Percentiles rank a stretch among this genome's conserved stretches.
phyloP scores from a whole-genome alignment of 2,113 vertebrate species.

The Apodemus speciosus region DNA sequence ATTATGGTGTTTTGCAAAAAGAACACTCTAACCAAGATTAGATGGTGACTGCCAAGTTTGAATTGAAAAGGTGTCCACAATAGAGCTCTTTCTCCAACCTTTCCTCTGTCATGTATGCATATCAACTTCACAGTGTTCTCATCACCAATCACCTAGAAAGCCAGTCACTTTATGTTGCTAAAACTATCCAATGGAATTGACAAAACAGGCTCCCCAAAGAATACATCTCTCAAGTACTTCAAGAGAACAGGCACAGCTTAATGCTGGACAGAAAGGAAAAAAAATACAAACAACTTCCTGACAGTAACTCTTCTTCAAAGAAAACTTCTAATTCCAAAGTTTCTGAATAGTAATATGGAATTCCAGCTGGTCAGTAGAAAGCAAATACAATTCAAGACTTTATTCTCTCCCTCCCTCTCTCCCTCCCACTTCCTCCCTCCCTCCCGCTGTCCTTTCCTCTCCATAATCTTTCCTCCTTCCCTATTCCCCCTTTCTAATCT shows the following conservation, averaged over 20 bases:
- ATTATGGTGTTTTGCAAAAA: constrained; percentile 18
- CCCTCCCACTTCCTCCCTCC: neutral
- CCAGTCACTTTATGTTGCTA: constrained; percentile 39
- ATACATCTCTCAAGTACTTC: constrained; percentile 48
- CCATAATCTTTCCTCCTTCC: neutral
- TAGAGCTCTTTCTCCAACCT: neutral
- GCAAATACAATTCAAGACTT: constrained; percentile 16
- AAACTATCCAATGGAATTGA: constrained; percentile 57
- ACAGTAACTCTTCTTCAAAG: constrained; percentile 47
- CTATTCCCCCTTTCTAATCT: neutral
- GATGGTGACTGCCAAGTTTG: neutral
- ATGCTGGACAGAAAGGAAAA: constrained; percentile 18
- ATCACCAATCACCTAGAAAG: constrained; percentile 43
- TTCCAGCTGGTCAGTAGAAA: constrained; percentile 24
- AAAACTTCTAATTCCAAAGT: constrained; percentile 4
- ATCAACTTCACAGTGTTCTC: constrained; percentile 21
- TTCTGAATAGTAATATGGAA: constrained; percentile 14
- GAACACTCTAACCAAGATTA: neutral
- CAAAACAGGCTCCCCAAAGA: constrained; percentile 45
- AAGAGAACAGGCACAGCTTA: constrained; percentile 48
- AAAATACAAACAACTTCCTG: constrained; percentile 31
- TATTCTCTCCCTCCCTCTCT: no score
- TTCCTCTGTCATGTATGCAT: neutral
- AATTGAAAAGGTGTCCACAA: neutral
- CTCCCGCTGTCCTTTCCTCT: no score